Conservation (phyloP, 1,140 invertebrate genomes). For the Eurosta solidaginis region DNA sequence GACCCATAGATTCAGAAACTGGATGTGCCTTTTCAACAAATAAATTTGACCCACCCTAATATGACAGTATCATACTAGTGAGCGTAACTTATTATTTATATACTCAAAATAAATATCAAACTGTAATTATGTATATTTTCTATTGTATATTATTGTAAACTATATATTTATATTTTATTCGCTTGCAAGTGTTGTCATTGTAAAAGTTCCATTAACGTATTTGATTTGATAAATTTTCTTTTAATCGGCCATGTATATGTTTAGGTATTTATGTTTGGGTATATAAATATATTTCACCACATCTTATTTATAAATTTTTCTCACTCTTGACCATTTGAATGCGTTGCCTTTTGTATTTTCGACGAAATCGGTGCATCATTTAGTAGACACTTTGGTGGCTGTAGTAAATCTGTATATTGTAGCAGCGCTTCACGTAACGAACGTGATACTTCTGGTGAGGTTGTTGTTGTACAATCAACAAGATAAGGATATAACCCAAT, state of each 20-base stretch:
- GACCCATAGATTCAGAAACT: too few species aligned
- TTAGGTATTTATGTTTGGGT: not conserved
- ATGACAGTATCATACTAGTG: not conserved
- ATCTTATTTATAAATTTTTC: conserved; percentile 12
- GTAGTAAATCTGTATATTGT: conserved; percentile 85
- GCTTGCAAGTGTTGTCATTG: not conserved
- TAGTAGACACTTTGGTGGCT: conserved; percentile 64
- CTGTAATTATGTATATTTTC: not conserved
- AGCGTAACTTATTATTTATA: not conserved
- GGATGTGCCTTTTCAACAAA: too few species aligned
- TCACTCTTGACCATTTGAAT: conserved; percentile 57
- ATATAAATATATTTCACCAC: not conserved
- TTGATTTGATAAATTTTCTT: conserved; percentile 15
- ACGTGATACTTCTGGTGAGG: conserved; percentile 75
- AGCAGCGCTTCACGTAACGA: conserved; percentile 85
- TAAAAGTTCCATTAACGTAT: conserved; percentile 6
- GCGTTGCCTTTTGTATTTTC: conserved; percentile 37
- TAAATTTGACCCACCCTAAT: too few species aligned
- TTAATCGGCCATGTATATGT: not conserved
- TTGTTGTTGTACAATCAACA: conserved; percentile 84
- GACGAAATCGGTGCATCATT: not conserved
- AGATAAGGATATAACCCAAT: conserved; percentile 89
- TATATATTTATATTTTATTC: conserved; percentile 18
- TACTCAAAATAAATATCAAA: conserved; percentile 29
- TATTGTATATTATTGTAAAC: not conserved